These are phyloP conservation scores for Montipora sp. DNA, from an alignment of 64 coral and sea anemone genomes.

Conservation along the genomic window DNA sequence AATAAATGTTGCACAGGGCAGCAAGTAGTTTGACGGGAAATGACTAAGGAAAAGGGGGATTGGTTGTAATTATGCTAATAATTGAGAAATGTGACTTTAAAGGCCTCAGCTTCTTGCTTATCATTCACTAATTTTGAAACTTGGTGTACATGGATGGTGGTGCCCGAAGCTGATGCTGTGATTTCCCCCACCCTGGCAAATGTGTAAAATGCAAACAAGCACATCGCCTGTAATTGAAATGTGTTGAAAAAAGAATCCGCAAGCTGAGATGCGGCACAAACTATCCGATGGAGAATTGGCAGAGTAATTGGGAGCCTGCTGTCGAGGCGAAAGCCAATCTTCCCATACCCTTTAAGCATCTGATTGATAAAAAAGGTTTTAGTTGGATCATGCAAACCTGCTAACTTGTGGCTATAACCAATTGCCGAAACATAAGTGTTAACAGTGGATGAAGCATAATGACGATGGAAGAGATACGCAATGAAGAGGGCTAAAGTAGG, in stretches of 20 bases:
- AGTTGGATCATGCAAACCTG: too few species aligned
- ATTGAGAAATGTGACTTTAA: background rate
- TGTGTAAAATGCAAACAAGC: too few species aligned
- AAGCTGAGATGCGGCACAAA: background rate
- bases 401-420: background rate
- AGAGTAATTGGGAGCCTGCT: background rate
- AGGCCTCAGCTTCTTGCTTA: background rate
- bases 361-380: too few species aligned
- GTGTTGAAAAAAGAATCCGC: slow-evolving; percentile 3
- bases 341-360: too few species aligned
- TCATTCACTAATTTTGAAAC: background rate
- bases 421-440: background rate
- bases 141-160: background rate
- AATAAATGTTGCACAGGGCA: too few species aligned
- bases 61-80: too few species aligned
- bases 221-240: background rate
- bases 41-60: too few species aligned
- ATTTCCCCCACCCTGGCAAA: too few species aligned
- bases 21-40: too few species aligned
- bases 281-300: slow-evolving; percentile 20
- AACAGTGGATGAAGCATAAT: background rate
- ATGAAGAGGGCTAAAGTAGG: too few species aligned
- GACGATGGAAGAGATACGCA: slow-evolving; percentile 23
- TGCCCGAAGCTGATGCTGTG: background rate
- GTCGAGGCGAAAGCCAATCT: too few species aligned